Evolutionary conservation across 2,888 invertebrate genomes (phyloP), one percentile per base, ranked within the genome.

Genomic region (Clivina fossor): DNA sequence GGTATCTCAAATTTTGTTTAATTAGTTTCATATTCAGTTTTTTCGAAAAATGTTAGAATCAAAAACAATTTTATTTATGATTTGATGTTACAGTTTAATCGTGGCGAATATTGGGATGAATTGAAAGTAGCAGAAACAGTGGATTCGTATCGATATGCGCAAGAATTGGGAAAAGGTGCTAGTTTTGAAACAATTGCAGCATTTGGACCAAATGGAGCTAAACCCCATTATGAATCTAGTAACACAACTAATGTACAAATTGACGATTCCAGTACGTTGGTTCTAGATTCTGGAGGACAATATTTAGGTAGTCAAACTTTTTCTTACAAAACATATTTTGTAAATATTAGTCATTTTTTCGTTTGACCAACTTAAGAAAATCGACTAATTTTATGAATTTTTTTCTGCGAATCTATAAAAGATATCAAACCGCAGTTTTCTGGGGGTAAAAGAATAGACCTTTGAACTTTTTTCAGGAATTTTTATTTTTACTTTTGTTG

Each of bases 221-320:
- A 90, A 53, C 92, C 95, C 0, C 92, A 94, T 71, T 97, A 97
- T 71, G 78, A 82, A 59, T 82, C 86, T 0, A 84, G 81, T 13
- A 80, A 80, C 61, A 76, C 77, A n/a, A 85, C 89, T 3, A 85
- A 87, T 66, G 74, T 80, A 4, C 73, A 75, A 37, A 82, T 97
- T 20, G 85, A 82, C 47, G 81, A 80, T 49, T 84, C 88, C 61
- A 90, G 90, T 59, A 84, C 95, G 0, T 80, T 95, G 57, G 83
- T 98, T 20, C 83, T 96, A 63, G 96, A 96, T 68, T 95, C 96
- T 1, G 99, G 98, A 11, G 96, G 92, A 47, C 98, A 98, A 72
- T 98, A 96, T 74, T 80, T 80, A 59, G 87, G 88, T 87, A 72
- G 63, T 60, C 58, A 48, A n/a, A n/a, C n/a, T n/a, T n/a, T n/a